phyloP scores from a whole-genome alignment of 37 sponge, comb jelly and placozoan species.

The Beroe ovata region DNA sequence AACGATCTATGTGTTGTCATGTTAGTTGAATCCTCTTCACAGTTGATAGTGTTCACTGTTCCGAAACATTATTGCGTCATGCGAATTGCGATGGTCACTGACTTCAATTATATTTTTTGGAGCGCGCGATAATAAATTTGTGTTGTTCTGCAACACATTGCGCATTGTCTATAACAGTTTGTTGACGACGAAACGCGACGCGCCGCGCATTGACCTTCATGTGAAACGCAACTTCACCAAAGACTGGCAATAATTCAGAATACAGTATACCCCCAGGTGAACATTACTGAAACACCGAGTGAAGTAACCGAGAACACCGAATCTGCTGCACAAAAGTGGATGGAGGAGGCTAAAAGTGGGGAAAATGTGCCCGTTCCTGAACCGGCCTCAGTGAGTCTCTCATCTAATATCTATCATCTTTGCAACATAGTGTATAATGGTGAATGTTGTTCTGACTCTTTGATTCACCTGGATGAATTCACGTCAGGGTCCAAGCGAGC shows the following conservation, averaged over 20 bases:
- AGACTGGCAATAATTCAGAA: background rate
- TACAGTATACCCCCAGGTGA: background rate
- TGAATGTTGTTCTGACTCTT: too few species aligned
- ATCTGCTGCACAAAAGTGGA: constrained; percentile 41
- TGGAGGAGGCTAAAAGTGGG: constrained; percentile 6
- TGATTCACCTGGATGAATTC: too few species aligned
- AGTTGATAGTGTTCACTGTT: too few species aligned
- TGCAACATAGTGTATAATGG: too few species aligned
- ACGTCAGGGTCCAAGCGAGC: constrained; percentile 22
- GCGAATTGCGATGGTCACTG: too few species aligned
- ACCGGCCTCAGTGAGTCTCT: background rate
- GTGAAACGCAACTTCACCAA: background rate
- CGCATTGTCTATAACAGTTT: background rate
- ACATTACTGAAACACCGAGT: background rate
- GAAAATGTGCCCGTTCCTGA: background rate
- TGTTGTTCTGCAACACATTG: background rate
- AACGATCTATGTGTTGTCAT: too few species aligned
- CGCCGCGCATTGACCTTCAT: background rate
- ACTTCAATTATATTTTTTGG: too few species aligned
- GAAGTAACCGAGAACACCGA: background rate
- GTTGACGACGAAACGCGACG: too few species aligned
- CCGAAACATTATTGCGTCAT: too few species aligned
- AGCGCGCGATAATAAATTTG: background rate
- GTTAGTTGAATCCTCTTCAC: too few species aligned
- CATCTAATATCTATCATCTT: background rate